These are phyloP conservation scores for Scaptomyza parva DNA, from an alignment of 2,888 invertebrate species.

Conservation along the genomic window DNA sequence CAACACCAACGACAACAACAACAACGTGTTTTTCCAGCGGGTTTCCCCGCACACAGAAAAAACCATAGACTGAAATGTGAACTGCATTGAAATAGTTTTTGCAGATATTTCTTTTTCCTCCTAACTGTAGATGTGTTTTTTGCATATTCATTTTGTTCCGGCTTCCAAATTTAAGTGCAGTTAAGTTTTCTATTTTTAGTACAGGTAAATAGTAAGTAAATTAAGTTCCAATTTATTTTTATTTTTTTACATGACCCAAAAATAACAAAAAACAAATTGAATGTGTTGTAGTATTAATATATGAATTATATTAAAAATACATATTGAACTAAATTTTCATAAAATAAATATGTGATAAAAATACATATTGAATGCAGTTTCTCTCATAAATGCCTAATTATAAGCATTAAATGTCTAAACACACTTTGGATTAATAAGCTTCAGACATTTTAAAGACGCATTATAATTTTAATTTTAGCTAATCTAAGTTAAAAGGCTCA, in stretches of 20 bases:
- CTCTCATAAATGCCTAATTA: slow-evolving; percentile 4
- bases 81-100: slow-evolving; percentile 10
- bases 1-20: slow-evolving; percentile 15
- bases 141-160: slow-evolving; percentile 46
- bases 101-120: slow-evolving; percentile 6
- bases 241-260: too few species aligned
- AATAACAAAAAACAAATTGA: too few species aligned
- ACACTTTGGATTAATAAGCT: too few species aligned
- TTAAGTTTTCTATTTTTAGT: slow-evolving; percentile 31
- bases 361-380: not conserved
- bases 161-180: slow-evolving; percentile 60
- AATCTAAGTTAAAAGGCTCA: slow-evolving; percentile 13
- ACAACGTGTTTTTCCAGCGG: slow-evolving; percentile 65
- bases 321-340: too few species aligned
- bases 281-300: too few species aligned
- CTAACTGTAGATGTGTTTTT: slow-evolving; percentile 26
- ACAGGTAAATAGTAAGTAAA: slow-evolving; percentile 21
- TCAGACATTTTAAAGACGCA: not conserved
- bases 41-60: slow-evolving; percentile 68
- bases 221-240: too few species aligned
- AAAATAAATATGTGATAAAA: too few species aligned
- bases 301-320: too few species aligned
- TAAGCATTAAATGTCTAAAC: too few species aligned
- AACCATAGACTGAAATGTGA: slow-evolving; percentile 32
- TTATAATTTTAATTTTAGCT: not conserved